Evolutionary conservation across 2,888 invertebrate species (phyloP).

Genomic region (Tinea semifulvella): DNA sequence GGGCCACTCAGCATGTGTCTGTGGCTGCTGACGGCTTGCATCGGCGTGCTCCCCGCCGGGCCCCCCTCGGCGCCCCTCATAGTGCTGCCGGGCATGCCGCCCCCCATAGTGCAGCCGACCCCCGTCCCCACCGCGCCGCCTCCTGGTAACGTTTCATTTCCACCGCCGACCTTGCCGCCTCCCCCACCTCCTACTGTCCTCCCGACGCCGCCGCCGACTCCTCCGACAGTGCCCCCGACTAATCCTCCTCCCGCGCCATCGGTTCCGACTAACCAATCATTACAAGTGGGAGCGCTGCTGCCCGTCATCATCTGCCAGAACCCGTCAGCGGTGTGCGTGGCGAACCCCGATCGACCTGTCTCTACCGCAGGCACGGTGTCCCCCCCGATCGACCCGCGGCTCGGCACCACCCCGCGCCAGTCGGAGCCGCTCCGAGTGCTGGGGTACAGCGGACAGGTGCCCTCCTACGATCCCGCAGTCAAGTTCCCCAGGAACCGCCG

Average conservation of each 20-base stretch:
- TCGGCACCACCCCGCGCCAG: constrained; percentile 47
- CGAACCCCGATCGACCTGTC: constrained; percentile 53
- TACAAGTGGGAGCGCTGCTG: constrained; percentile 38
- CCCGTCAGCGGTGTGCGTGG: constrained; percentile 50
- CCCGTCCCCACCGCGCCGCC: constrained; percentile 26
- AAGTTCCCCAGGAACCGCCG: constrained; percentile 43
- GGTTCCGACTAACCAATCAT: constrained; percentile 15
- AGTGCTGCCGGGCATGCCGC: constrained; percentile 42
- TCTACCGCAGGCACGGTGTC: constrained; percentile 35
- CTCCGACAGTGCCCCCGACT: constrained; percentile 19
- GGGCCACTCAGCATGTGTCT: constrained; percentile 55
- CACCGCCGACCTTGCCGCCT: constrained; percentile 18
- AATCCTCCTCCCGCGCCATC: constrained; percentile 15
- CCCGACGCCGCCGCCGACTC: constrained; percentile 19
- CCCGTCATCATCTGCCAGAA: constrained; percentile 49
- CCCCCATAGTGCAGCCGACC: constrained; percentile 49
- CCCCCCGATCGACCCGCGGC: constrained; percentile 53
- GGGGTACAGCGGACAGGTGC: constrained; percentile 40
- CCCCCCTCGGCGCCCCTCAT: constrained; percentile 36
- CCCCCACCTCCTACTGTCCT: constrained; percentile 19
- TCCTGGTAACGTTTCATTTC: constrained; percentile 15
- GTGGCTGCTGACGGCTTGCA: constrained; percentile 58
- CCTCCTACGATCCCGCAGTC: constrained; percentile 40
- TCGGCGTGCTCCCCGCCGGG: constrained; percentile 46
- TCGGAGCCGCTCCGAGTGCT: constrained; percentile 38